Conservation (phyloP, 2,888 invertebrate species). For the Apantesis nais region DNA sequence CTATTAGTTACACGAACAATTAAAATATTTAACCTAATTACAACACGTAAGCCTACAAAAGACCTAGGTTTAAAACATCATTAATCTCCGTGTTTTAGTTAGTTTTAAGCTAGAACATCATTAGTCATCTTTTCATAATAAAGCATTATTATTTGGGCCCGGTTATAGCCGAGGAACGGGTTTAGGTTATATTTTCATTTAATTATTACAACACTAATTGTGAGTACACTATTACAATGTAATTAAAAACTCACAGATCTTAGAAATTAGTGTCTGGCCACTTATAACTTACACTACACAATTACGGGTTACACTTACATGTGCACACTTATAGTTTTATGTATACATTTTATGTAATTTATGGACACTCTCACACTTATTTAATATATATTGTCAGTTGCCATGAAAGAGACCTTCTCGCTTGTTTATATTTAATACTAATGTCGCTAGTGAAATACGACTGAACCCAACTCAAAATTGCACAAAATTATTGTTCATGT, state of each 20-base stretch:
- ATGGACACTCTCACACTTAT: not conserved
- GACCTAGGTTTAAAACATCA: not conserved
- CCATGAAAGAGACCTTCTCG: no score
- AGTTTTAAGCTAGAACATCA: not conserved
- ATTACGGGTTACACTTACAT: no score
- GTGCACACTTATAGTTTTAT: no score
- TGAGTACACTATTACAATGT: not conserved
- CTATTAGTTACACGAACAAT: not conserved
- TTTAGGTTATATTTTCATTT: not conserved
- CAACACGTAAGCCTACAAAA: not conserved
- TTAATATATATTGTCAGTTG: no score
- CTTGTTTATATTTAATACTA: no score
- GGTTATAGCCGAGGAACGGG: no score
- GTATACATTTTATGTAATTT: not conserved
- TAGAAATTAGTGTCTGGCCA: no score
- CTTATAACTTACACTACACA: no score
- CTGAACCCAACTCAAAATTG: no score
- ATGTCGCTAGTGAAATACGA: no score
- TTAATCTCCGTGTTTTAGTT: not conserved
- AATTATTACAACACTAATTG: not conserved
- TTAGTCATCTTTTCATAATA: not conserved
- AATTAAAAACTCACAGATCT: no score
- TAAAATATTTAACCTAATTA: not conserved
- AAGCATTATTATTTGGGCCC: not conserved
- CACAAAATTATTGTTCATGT: no score